A percentile compares a stretch with the other conserved stretches of the same genome.
Conservation (phyloP, 2,888 invertebrate species). For the Eudasyphora cyanicolor region DNA sequence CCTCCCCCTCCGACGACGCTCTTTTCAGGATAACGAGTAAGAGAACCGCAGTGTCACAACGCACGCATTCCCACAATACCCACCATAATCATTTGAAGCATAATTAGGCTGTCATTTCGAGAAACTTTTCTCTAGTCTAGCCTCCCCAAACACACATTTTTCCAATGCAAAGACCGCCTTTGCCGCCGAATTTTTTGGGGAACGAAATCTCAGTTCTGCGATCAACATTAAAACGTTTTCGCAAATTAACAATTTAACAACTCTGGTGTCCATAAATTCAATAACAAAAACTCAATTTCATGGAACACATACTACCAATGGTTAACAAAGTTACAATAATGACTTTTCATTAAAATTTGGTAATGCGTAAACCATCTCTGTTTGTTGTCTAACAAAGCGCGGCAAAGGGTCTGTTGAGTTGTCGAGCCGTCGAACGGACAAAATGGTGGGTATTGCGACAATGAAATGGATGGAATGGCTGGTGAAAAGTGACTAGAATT, state of each 20-base stretch:
- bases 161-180: too few species aligned
- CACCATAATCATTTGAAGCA: constrained; percentile 31
- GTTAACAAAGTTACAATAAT: constrained; percentile 35
- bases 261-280: constrained; percentile 20
- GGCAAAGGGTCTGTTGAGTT: too few species aligned
- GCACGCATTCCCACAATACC: neutral
- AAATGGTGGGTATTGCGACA: neutral
- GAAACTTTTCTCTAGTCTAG: too few species aligned
- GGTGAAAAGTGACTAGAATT: constrained; percentile 22
- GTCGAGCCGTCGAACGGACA: too few species aligned
- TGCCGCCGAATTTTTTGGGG: neutral
- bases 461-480: constrained; percentile 1
- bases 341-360: constrained; percentile 45
- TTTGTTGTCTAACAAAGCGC: too few species aligned
- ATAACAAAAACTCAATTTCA: constrained; percentile 36
- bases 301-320: constrained; percentile 34
- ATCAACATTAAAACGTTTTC: constrained; percentile 33
- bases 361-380: constrained; percentile 38
- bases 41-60: neutral
- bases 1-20: neutral
- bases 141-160: neutral
- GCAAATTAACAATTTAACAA: constrained; percentile 46
- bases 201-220: constrained; percentile 12
- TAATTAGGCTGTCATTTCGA: constrained; percentile 10
- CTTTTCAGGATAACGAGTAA: neutral